Base-by-base conservation (phyloP, 2,797 vertebrate genomes). In the Pygocentrus nattereri region DNA sequence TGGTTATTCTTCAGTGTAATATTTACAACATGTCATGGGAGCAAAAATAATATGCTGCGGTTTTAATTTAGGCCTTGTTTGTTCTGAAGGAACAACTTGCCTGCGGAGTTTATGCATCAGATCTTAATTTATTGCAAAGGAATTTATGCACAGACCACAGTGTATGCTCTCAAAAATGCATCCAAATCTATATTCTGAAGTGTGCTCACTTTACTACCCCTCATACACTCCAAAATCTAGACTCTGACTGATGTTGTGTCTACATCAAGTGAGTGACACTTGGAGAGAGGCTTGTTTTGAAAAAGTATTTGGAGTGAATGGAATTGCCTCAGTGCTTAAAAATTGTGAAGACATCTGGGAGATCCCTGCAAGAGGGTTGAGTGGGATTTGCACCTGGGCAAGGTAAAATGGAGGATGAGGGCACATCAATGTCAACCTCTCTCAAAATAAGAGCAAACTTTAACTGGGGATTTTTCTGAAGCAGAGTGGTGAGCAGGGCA, bases 11-110 rank as follows among this genome's bases (percentile, higher is more conserved):
- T 34, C n/a, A 19, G 50, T 56, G 70, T 54, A 56, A 73, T 73
- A 54, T 73, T 73, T 73, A 54, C 69, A 71, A 5, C 47, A 71
- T 54, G 1, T 47, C 23, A 21, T 49, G 50, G 27, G 21, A 38
- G 31, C 54, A 38, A 15, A 67, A 54, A 23, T 54, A 54, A 34
- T 30, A 30, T 25, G 13, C 49, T 68, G 1, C n/a, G 65, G 49
- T 27, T 71, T 71, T 71, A 71, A 71, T 52, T 52, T 44, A 52
- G 69, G 18, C 12, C 49, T 73, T 56, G 52, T 73, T 73, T 73
- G 73, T 52, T 73, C 19, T 38, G 30, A 56, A n/a, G 27, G 30
- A 73, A 27, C 31, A 30, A 58, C 50, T 34, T 30, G 11, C 70
- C 4, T 34, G 7, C 50, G 73, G 19, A 34, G 31, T 34, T 56